Evolutionary conservation across 1,140 invertebrate genomes (phyloP), one percentile per base, ranked within the genome.

Genomic region (Zaprionus davidi): DNA sequence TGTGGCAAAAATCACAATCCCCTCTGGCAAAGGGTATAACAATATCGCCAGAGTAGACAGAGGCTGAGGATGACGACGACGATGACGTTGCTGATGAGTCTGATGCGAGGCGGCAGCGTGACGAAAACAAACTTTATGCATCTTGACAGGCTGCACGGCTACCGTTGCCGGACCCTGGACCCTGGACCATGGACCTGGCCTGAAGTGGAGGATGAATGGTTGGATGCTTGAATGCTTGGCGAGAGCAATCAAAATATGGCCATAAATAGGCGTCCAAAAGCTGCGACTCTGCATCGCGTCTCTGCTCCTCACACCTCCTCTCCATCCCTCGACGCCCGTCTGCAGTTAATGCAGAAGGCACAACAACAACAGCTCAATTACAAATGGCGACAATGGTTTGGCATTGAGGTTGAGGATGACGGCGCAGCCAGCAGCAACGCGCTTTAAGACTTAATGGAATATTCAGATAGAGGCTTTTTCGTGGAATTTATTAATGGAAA

Each of bases 231-330:
- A 31, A 17, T 69, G 64, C 53, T 26, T 71, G 60, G 12, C 56
- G 17, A 53, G 64, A 79, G 83, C 68, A 87, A 86, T 87, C 83
- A 82, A 82, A 82, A 87, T 79, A 65, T 78, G 78, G 62, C 69
- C 82, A 85, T 85, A 81, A 85, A 85, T 85, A 85, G 82, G 74
- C 71, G 71, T 44, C 82, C 66, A 57, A 74, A 74, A 66, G 24
- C 56, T 53, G 53, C 34, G 59, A 71, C 15, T 22, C 46, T 12
- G 17, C 36, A 38, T 4, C 11, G 36, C 20, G 2, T 1, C 46
- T 11, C 17, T 20, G 2, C 41, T 5, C 46, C 20, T 20, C 12
- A n/a, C 15, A 7, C n/a, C 2, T 6, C 41, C 41, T 44, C 15
- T 44, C 15, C 12, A 31, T 31, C 64, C 2, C 28, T 31, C 6